These are phyloP conservation scores for Rhabdophis nuchalis DNA, from an alignment of 2,797 vertebrate species.

Conservation along the genomic window DNA sequence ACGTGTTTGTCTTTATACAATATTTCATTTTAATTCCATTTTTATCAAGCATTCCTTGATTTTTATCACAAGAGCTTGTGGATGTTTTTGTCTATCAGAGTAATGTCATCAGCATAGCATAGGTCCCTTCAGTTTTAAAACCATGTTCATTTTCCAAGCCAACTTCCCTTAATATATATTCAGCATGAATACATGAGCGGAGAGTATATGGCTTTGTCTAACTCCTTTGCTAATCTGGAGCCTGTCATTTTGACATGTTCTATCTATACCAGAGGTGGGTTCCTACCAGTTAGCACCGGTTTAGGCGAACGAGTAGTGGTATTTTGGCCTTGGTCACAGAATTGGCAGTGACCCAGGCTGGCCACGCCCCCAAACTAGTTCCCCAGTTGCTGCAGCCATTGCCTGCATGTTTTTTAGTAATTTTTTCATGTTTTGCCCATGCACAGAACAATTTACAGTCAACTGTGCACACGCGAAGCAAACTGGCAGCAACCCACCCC, in stretches of 20 bases:
- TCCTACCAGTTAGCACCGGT: too few relatives aligned
- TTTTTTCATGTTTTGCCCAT: too few relatives aligned
- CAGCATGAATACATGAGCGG: background rate
- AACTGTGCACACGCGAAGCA: too few relatives aligned
- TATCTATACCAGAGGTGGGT: background rate
- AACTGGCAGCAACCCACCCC: too few relatives aligned
- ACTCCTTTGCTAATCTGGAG: background rate
- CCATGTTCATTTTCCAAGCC: background rate
- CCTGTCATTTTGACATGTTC: background rate
- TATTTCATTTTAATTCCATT: background rate
- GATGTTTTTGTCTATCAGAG: background rate
- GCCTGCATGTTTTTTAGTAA: too few relatives aligned
- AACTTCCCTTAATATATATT: background rate
- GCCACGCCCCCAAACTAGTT: too few relatives aligned
- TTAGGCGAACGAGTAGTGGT: too few relatives aligned
- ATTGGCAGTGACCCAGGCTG: too few relatives aligned
- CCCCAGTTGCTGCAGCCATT: too few relatives aligned
- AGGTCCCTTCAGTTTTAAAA: background rate
- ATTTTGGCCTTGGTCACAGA: too few relatives aligned
- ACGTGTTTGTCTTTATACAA: background rate
- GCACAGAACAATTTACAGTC: too few relatives aligned
- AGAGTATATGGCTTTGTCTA: background rate
- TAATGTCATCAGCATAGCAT: background rate
- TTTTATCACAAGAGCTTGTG: background rate
- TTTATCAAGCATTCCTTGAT: background rate